Conservation (phyloP, 2,113 vertebrate species). For the Stegastes partitus region DNA sequence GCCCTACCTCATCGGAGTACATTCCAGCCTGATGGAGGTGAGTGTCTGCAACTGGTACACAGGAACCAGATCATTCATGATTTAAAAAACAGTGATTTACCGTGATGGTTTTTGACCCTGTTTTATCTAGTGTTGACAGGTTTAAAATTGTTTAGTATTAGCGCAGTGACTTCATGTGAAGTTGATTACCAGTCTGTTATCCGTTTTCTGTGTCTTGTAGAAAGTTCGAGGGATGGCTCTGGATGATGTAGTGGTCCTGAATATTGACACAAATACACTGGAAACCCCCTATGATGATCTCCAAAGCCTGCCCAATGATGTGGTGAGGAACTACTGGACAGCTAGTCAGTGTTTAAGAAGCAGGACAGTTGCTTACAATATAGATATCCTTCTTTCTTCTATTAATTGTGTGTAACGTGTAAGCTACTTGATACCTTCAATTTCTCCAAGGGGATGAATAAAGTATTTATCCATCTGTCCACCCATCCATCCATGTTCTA, state of each 20-base stretch:
- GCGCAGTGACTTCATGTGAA: too few species aligned
- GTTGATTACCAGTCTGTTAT: background rate
- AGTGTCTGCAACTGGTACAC: background rate
- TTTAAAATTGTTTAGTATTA: too few species aligned
- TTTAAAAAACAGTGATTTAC: background rate
- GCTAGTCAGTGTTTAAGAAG: background rate
- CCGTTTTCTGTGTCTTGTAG: slow-evolving; percentile 75
- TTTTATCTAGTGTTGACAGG: too few species aligned
- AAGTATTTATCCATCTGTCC: too few species aligned
- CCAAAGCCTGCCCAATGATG: slow-evolving; percentile 95
- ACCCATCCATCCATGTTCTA: too few species aligned
- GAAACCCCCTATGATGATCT: slow-evolving; percentile 97
- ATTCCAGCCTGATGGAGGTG: slow-evolving; percentile 84
- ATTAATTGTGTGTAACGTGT: too few species aligned
- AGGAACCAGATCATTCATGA: background rate
- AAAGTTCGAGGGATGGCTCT: slow-evolving; percentile 93
- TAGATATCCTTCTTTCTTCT: background rate
- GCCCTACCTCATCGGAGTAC: slow-evolving; percentile 85
- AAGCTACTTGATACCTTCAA: too few species aligned
- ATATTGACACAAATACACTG: slow-evolving; percentile 97
- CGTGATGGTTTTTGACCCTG: too few species aligned
- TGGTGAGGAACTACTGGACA: slow-evolving; percentile 84
- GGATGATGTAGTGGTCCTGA: slow-evolving; percentile 90
- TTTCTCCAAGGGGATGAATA: too few species aligned
- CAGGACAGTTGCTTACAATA: background rate